phyloP scores from a whole-genome alignment of 2,113 vertebrate genomes.

The Tyto alba region DNA sequence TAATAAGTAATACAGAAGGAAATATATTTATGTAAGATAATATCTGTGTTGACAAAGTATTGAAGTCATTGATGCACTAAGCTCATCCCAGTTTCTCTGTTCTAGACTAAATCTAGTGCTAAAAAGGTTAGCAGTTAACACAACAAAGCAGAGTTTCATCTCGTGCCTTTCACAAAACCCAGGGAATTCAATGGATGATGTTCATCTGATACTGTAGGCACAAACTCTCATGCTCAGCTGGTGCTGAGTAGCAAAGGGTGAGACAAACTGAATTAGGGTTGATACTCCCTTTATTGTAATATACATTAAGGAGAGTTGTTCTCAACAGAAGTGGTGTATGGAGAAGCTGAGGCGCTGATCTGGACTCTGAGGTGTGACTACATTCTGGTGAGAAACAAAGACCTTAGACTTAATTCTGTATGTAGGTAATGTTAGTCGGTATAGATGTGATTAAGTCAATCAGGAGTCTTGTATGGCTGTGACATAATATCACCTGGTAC shows the following conservation, averaged over 20 bases:
- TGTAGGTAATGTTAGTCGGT: not conserved
- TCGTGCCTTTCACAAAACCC: not conserved
- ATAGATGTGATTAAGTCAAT: not conserved
- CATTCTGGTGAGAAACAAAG: not conserved
- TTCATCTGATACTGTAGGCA: not conserved
- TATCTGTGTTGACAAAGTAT: not conserved
- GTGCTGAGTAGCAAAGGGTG: not conserved
- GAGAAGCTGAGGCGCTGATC: not conserved
- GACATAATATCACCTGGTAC: not conserved
- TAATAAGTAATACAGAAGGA: too few relatives aligned
- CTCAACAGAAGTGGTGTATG: not conserved
- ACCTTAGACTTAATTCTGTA: not conserved
- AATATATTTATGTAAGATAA: not conserved
- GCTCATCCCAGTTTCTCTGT: not conserved
- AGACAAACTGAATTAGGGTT: not conserved
- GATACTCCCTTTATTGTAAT: not conserved
- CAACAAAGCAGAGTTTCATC: not conserved
- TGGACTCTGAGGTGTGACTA: not conserved
- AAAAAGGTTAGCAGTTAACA: not conserved
- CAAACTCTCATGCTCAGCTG: not conserved
- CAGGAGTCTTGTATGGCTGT: not conserved
- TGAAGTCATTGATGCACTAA: not conserved
- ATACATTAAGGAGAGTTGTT: not conserved
- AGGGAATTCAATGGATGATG: not conserved
- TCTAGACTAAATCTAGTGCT: not conserved